Evolutionary conservation across 2,888 invertebrate genomes (phyloP), one percentile per base, ranked within the genome.

Genomic region (Embidobia sp.): DNA sequence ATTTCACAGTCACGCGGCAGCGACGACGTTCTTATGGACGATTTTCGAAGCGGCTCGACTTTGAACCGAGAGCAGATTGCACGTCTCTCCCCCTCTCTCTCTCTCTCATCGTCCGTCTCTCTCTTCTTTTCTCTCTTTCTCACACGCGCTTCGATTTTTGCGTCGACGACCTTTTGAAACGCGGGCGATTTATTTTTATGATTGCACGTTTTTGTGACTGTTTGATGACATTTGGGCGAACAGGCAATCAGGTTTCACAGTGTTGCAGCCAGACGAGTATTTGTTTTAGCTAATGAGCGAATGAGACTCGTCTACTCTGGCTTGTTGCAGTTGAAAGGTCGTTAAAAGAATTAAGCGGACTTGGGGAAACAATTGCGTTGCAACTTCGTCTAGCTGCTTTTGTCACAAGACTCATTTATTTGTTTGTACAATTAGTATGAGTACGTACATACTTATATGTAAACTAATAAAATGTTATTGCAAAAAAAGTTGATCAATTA

Each of bases 31-130:
- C 73, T 73, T 73, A 73, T 66, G 51, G 44, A 66, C 11, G 19
- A 59, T 74, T 66, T 66, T 74, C 37, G 59, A 74, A n/a, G 49
- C 42, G 29, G 37, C 66, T 74, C 74, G 66, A 74, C 74, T 73
- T 73, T 73, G 73, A 29, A 59, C 66, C 13, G 42, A 5, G 33
- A 26, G 19, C 40, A 46, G 55, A 64, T 48, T 48, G 11, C 18
- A 11, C 18, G n/a, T 26, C 16, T n/a, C 26, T 37, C 55, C 35
- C 22, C 22, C 19, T 33, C 26, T 51, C 22, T 19, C 35, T 22
- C n/a, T 7, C 10, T 27, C 27, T 42, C 7, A 13, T 33, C 5
- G 6, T 53, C 11, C 10, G 13, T 42, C 35, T 46, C 11, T 35
- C 13, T 35, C 33, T 64, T n/a, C 22, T 13, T 33, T 15, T 51